These are phyloP conservation scores for Taxidea taxus DNA, from an alignment of 2,113 vertebrate species.

Conservation along the genomic window DNA sequence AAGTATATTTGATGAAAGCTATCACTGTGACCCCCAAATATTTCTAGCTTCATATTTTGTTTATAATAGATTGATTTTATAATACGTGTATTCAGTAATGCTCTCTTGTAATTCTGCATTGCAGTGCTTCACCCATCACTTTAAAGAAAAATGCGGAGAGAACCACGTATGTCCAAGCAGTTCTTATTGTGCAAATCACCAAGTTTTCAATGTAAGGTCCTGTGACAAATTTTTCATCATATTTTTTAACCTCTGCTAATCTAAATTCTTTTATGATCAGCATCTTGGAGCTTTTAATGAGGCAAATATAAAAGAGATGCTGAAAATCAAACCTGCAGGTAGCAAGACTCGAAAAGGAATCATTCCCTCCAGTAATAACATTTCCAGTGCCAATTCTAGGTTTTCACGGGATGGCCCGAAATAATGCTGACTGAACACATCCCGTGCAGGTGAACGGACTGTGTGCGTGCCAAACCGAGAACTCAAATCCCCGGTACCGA, in stretches of 20 bases:
- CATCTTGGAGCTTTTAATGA: not conserved
- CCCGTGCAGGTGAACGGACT: not conserved
- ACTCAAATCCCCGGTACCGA: fast-evolving
- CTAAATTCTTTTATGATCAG: not conserved
- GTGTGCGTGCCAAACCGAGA: not conserved
- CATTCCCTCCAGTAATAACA: not conserved
- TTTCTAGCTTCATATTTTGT: constrained; percentile 36
- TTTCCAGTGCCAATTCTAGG: not conserved
- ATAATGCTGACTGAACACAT: not conserved
- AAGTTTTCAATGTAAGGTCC: not conserved
- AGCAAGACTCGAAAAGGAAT: not conserved
- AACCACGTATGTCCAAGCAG: not conserved
- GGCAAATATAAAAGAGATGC: not conserved
- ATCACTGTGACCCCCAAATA: constrained; percentile 1
- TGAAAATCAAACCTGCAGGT: not conserved
- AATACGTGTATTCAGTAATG: not conserved
- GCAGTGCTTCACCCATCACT: not conserved
- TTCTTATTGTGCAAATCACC: not conserved
- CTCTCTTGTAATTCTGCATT: not conserved
- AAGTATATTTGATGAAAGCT: constrained; percentile 47
- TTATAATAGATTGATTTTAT: constrained; percentile 24
- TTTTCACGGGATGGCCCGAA: not conserved
- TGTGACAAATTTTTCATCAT: not conserved
- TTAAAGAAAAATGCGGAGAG: not conserved
- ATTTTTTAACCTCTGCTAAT: not conserved